Conservation (phyloP, 2,888 invertebrate species). For the Saturnia pavonia region DNA sequence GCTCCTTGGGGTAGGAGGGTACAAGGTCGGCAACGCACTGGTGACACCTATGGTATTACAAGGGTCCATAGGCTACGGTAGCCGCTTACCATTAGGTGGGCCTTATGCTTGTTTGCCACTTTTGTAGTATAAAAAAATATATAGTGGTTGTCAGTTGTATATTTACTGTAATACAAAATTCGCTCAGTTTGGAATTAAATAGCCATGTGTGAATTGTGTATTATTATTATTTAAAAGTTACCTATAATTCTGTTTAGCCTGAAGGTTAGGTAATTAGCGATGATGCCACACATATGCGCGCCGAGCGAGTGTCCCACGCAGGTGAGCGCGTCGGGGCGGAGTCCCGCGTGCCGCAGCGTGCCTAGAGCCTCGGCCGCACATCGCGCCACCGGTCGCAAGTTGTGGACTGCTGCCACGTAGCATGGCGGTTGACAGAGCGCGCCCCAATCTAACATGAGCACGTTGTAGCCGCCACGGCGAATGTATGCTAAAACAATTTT, state of each 20-base stretch:
- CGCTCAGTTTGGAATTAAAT: too few relatives aligned
- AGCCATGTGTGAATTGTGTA: too few relatives aligned
- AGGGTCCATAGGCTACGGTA: too few relatives aligned
- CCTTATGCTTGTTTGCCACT: too few relatives aligned
- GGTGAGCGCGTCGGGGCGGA: slow-evolving; percentile 84
- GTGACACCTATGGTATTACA: too few relatives aligned
- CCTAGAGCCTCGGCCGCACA: slow-evolving; percentile 86
- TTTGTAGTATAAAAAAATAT: too few relatives aligned
- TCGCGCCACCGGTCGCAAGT: slow-evolving; percentile 86
- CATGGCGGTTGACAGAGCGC: slow-evolving; percentile 85
- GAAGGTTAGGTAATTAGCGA: slow-evolving; percentile 87
- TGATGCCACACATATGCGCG: slow-evolving; percentile 89
- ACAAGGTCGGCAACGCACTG: too few relatives aligned
- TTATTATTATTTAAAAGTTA: slow-evolving; percentile 44
- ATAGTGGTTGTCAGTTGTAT: too few relatives aligned
- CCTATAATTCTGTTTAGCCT: slow-evolving; percentile 88
- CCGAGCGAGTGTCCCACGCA: slow-evolving; percentile 91
- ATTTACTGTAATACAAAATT: too few relatives aligned
- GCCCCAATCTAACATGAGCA: slow-evolving; percentile 91
- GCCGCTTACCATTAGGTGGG: too few relatives aligned
- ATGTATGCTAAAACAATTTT: slow-evolving; percentile 83
- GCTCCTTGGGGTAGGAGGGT: too few relatives aligned
- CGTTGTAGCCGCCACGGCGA: slow-evolving; percentile 87
- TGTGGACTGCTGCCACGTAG: slow-evolving; percentile 89
- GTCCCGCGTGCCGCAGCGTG: slow-evolving; percentile 83